These are phyloP conservation scores for Strix occidentalis DNA, from an alignment of 2,797 vertebrate species.

Conservation along the genomic window DNA sequence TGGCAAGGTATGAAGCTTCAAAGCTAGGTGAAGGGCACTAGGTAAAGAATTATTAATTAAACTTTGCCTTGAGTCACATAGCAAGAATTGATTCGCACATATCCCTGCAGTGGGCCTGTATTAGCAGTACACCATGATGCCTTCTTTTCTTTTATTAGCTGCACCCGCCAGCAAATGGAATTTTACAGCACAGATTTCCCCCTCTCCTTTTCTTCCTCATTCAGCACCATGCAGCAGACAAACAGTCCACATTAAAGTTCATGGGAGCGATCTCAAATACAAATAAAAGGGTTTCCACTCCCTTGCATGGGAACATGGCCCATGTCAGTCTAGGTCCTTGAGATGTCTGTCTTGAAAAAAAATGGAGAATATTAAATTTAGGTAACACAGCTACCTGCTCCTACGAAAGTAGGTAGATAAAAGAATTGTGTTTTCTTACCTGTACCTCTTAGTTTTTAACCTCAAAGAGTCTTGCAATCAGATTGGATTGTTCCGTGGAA, in stretches of 20 bases:
- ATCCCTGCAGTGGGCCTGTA: background rate
- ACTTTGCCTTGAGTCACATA: background rate
- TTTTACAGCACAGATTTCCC: background rate
- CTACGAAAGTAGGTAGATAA: background rate
- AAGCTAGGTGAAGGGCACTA: background rate
- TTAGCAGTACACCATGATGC: background rate
- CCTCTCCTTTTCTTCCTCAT: background rate
- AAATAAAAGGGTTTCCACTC: background rate
- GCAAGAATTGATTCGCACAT: background rate
- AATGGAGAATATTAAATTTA: background rate
- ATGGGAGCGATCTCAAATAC: background rate
- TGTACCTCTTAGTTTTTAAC: background rate
- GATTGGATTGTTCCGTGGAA: background rate
- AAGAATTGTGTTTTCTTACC: background rate
- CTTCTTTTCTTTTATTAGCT: background rate
- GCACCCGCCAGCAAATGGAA: background rate
- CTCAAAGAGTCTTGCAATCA: background rate
- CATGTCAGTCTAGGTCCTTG: background rate
- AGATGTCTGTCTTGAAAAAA: background rate
- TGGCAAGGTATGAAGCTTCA: background rate
- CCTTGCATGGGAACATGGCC: background rate
- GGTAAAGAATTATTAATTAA: background rate
- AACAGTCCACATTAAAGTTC: background rate
- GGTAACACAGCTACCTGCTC: background rate
- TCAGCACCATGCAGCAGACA: background rate